Conservation (phyloP, 1,140 invertebrate genomes). For the Aphaenogaster ashmeadi region DNA sequence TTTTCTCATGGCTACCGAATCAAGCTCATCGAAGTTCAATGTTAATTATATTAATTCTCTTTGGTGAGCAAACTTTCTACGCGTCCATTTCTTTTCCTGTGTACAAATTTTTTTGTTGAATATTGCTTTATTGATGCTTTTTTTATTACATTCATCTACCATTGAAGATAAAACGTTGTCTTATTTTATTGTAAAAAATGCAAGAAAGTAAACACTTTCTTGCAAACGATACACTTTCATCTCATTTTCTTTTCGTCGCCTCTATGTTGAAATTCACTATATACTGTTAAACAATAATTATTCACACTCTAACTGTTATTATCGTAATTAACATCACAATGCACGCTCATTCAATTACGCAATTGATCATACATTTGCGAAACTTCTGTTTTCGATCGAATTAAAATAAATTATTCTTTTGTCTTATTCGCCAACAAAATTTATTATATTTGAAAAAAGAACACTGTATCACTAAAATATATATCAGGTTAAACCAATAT, state of each 20-base stretch:
- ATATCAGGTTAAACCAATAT: neutral
- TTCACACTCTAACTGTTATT: constrained; percentile 58
- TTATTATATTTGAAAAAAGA: neutral
- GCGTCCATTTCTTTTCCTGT: neutral
- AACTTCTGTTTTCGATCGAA: neutral
- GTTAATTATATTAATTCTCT: neutral
- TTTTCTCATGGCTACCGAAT: constrained; percentile 76
- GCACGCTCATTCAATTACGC: constrained; percentile 43
- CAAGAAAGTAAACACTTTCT: neutral
- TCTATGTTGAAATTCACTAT: neutral
- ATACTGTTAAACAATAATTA: constrained; percentile 48
- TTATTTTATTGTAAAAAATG: neutral
- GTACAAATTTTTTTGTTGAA: neutral
- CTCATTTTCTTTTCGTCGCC: neutral
- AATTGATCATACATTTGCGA: constrained; percentile 8
- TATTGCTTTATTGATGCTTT: neutral
- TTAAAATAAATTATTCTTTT: neutral
- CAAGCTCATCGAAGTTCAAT: constrained; percentile 21
- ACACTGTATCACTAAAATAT: neutral
- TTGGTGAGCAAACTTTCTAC: neutral
- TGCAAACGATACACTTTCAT: neutral
- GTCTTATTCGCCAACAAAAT: neutral
- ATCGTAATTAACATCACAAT: constrained; percentile 57
- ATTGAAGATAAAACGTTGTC: neutral
- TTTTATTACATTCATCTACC: neutral